A percentile compares a stretch with the other conserved stretches of the same genome.
Conservation (phyloP, 2,797 vertebrate genomes). For the Streptopelia turtur region DNA sequence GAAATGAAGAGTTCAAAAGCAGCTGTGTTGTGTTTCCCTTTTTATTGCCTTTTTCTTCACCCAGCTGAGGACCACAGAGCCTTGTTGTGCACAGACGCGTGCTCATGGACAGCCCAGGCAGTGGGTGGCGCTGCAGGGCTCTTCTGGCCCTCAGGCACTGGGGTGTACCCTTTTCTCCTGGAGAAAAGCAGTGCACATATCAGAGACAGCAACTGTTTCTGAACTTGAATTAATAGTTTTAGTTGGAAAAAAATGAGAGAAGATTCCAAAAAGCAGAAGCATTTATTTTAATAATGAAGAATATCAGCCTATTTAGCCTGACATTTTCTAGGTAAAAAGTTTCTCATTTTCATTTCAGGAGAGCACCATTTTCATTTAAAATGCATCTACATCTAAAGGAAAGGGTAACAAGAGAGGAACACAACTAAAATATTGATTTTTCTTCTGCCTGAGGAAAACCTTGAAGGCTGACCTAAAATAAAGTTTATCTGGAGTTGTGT, state of each 20-base stretch:
- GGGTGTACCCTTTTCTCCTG: background rate
- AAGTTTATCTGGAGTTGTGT: background rate
- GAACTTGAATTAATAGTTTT: background rate
- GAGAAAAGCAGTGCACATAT: background rate
- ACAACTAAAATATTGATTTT: constrained; percentile 1
- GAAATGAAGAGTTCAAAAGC: background rate
- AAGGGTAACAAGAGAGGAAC: background rate
- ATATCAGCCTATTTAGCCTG: background rate
- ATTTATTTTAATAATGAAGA: constrained; percentile 33
- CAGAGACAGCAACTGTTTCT: background rate
- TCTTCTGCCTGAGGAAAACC: background rate
- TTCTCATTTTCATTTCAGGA: constrained; percentile 39
- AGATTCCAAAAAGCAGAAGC: background rate
- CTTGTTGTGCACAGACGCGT: background rate
- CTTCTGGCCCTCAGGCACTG: background rate
- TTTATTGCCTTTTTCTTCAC: background rate
- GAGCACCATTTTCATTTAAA: background rate
- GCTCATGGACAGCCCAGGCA: background rate
- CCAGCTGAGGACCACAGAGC: background rate
- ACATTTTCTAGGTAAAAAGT: background rate
- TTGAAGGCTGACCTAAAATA: background rate
- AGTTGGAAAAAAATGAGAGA: background rate
- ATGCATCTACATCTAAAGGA: background rate
- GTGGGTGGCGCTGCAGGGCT: background rate
- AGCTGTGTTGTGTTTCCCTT: background rate